A percentile compares a stretch with the other conserved stretches of the same genome.
phyloP scores from a whole-genome alignment of 2,888 invertebrate species.

The Polydrusus cervinus region DNA sequence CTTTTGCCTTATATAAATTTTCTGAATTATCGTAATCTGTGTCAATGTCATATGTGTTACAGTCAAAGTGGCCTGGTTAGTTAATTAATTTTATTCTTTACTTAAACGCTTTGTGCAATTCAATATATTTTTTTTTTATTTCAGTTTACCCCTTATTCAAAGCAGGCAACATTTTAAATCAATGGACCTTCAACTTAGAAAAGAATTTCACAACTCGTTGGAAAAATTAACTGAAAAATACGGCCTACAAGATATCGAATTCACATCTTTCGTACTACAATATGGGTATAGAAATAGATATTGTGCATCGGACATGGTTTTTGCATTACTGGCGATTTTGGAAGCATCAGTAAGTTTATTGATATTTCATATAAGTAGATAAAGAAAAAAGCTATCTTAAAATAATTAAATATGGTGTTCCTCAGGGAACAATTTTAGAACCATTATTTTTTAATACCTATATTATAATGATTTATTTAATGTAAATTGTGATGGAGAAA shows the following conservation, averaged over 20 bases:
- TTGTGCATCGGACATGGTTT: constrained; percentile 89
- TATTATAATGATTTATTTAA: too few relatives aligned
- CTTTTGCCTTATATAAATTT: too few relatives aligned
- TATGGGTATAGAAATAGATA: constrained; percentile 87
- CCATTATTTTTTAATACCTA: too few relatives aligned
- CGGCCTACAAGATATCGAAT: constrained; percentile 80
- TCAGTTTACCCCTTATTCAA: constrained; percentile 87
- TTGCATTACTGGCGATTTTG: constrained; percentile 85
- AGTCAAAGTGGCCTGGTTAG: too few relatives aligned
- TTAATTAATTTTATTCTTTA: too few relatives aligned
- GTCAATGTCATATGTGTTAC: too few relatives aligned
- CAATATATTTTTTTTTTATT: constrained; percentile 49
- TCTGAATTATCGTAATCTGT: too few relatives aligned
- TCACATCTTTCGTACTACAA: constrained; percentile 86
- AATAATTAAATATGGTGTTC: too few relatives aligned
- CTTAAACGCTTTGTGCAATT: too few relatives aligned
- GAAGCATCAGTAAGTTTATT: constrained; percentile 77
- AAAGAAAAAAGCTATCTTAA: too few relatives aligned
- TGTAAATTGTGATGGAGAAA: too few relatives aligned
- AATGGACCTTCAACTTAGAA: constrained; percentile 90
- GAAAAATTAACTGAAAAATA: constrained; percentile 80
- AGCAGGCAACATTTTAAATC: constrained; percentile 88
- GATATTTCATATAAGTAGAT: neutral
- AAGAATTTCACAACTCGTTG: constrained; percentile 82
- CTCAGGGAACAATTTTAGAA: too few relatives aligned